Evolutionary conservation across 2,797 vertebrate species (phyloP).

Genomic region (Babyrousa celebensis): DNA sequence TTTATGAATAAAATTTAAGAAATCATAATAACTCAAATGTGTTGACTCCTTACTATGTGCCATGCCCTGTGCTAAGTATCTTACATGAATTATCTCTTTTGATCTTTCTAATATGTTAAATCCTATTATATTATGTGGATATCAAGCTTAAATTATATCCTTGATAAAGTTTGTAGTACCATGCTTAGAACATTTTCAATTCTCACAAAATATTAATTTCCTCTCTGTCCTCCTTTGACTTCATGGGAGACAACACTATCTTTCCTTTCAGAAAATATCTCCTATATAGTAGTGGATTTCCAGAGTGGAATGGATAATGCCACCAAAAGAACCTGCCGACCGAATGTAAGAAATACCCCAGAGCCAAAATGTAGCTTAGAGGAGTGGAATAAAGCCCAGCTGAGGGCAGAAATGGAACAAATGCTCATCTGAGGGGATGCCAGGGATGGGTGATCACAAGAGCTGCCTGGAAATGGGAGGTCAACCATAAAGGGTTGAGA

Average conservation of each 20-base stretch:
- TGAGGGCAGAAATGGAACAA: neutral
- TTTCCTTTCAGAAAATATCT: constrained; percentile 44
- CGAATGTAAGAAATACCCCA: neutral
- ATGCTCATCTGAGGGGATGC: neutral
- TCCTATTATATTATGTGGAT: neutral
- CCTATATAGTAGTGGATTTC: neutral
- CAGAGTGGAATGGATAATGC: constrained; percentile 16
- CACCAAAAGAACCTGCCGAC: neutral
- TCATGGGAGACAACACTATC: neutral
- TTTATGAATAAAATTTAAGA: constrained; percentile 55
- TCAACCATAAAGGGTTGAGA: neutral
- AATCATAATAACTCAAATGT: constrained; percentile 24
- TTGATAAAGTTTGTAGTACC: neutral
- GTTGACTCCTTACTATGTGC: neutral
- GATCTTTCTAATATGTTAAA: constrained; percentile 32
- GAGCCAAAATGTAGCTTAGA: neutral
- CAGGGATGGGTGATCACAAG: neutral
- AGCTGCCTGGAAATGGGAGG: neutral
- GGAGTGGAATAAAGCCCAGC: neutral
- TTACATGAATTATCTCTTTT: constrained; percentile 23
- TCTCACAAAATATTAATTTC: constrained; percentile 50
- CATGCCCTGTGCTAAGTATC: neutral
- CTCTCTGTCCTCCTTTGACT: neutral
- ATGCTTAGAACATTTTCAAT: neutral
- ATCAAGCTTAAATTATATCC: neutral